Evolutionary conservation across 2,797 vertebrate species (phyloP).

Genomic region (Eleutherodactylus coqui): DNA sequence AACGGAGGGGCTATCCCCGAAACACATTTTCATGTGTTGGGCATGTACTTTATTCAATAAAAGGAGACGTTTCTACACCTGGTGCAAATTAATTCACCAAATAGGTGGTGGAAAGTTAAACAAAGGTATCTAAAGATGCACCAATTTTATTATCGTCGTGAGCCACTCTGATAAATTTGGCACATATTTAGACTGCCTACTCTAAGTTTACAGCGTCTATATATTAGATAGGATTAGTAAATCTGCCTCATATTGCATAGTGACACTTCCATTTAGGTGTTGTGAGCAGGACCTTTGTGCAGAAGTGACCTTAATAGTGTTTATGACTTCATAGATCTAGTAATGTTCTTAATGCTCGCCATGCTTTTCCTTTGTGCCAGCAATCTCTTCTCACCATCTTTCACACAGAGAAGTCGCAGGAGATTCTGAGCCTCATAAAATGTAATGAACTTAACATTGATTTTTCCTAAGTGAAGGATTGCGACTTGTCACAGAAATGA

Average conservation of each 20-base stretch:
- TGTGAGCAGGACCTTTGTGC: background rate
- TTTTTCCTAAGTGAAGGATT: slow-evolving; percentile 64
- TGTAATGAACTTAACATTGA: slow-evolving; percentile 63
- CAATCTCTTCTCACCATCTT: slow-evolving; percentile 55
- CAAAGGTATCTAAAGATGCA: no score
- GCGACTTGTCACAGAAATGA: slow-evolving; percentile 56
- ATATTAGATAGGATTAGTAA: no score
- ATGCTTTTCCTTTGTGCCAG: background rate
- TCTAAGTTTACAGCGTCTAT: no score
- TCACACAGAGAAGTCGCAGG: slow-evolving; percentile 40
- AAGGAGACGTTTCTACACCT: no score
- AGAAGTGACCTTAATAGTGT: background rate
- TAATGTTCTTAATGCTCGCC: background rate
- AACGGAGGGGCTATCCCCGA: no score
- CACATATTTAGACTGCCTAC: no score
- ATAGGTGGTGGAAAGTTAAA: no score
- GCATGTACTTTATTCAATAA: no score
- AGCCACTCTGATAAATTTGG: no score
- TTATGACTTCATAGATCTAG: background rate
- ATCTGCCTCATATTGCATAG: background rate
- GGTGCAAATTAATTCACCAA: no score
- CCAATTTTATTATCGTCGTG: no score
- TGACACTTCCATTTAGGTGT: background rate
- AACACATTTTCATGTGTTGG: no score
- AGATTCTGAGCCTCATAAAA: slow-evolving; percentile 67